Evolutionary conservation across 2,888 invertebrate genomes (phyloP).

Genomic region (Phengaris alcon): DNA sequence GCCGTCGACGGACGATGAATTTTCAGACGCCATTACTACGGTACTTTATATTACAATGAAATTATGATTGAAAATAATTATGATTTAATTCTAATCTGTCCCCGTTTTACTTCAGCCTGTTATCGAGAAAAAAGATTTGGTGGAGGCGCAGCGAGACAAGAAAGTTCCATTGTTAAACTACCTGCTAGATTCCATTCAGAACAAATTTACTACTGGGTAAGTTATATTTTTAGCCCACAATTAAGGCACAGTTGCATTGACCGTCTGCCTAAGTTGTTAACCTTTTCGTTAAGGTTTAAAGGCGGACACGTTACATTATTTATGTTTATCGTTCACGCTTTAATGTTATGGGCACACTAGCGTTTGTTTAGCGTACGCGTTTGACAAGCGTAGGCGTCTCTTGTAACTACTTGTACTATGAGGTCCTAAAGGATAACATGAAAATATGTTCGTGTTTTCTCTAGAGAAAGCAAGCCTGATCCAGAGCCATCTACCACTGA

Average conservation of each 20-base stretch:
- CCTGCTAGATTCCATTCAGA: conserved; percentile 60
- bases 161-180: conserved; percentile 61
- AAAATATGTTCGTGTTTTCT: not conserved
- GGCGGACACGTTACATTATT: no score
- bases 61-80: not conserved
- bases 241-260: not conserved
- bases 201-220: conserved; percentile 56
- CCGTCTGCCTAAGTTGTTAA: no score
- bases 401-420: not conserved
- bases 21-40: conserved; percentile 78
- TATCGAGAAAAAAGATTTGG: conserved; percentile 72
- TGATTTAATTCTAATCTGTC: no score
- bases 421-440: not conserved
- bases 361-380: no score
- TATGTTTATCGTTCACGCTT: no score
- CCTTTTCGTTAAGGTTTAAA: no score
- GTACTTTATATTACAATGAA: conserved; percentile 50
- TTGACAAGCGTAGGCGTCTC: no score
- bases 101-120: conserved; percentile 53
- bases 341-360: no score
- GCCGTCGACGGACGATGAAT: conserved; percentile 76
- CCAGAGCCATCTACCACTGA: conserved; percentile 34
- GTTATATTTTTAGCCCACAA: conserved; percentile 29
- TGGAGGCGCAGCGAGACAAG: conserved; percentile 54
- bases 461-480: not conserved